Evolutionary conservation across 2,113 vertebrate genomes (phyloP).

Genomic region (Gallinago paraguaiae): DNA sequence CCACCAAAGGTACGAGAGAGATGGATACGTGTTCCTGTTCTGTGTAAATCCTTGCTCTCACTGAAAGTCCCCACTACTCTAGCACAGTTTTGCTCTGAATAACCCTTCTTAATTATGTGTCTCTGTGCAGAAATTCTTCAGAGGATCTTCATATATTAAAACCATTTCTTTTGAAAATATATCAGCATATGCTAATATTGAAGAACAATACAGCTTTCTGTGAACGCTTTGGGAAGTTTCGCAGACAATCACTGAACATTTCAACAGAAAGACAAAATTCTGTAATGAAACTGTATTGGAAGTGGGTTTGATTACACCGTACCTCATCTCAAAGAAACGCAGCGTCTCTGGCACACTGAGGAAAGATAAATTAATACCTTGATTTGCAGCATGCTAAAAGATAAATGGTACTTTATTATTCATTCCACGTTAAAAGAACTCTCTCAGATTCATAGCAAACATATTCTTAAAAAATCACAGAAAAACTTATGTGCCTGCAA

Average conservation of each 20-base stretch:
- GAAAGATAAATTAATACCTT: not conserved
- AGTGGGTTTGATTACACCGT: not conserved
- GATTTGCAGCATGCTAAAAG: not conserved
- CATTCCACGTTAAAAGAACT: not conserved
- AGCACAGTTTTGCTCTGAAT: not conserved
- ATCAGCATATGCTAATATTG: not conserved
- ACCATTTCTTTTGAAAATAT: not conserved
- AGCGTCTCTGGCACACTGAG: not conserved
- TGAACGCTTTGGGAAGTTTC: not conserved
- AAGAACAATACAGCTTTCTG: not conserved
- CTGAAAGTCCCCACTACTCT: not conserved
- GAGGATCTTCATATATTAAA: not conserved
- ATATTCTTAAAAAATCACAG: not conserved
- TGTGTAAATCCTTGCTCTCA: not conserved
- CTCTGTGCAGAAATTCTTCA: not conserved
- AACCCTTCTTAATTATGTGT: not conserved
- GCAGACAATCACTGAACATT: not conserved
- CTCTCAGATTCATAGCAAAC: not conserved
- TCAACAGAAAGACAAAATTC: not conserved
- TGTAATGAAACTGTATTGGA: fast-evolving
- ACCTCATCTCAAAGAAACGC: not conserved
- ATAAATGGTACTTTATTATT: not conserved
- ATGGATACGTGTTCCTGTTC: not conserved
- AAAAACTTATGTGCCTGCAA: not conserved
- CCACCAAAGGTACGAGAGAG: not conserved